Conservation (phyloP, 2,888 invertebrate genomes). For the Sphecodes monilicornis region DNA sequence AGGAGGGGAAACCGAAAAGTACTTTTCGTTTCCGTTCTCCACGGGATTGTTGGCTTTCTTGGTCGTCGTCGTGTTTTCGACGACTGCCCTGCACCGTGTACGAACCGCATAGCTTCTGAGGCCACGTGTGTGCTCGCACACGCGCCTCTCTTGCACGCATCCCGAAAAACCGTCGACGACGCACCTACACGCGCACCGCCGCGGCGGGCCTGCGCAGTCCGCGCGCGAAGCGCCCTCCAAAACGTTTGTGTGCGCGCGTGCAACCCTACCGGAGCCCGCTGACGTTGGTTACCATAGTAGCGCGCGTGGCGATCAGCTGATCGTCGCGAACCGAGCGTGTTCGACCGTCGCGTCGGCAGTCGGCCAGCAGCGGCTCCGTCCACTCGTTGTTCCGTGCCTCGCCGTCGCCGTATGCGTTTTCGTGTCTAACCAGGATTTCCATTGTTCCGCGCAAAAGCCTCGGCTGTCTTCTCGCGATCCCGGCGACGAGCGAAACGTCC, state of each 20-base stretch:
- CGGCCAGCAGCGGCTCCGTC: conserved; percentile 70
- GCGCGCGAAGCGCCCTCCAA: conserved; percentile 55
- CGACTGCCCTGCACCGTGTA: conserved; percentile 10
- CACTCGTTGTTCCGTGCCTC: conserved; percentile 54
- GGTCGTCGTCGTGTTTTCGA: conserved; percentile 22
- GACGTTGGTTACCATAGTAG: conserved; percentile 76
- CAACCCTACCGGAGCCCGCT: conserved; percentile 55
- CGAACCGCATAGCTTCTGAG: conserved; percentile 5
- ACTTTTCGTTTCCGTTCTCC: conserved; percentile 4
- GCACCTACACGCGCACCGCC: background rate
- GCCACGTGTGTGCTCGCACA: conserved; percentile 54
- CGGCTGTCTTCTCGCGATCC: conserved; percentile 16
- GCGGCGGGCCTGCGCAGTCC: conserved; percentile 18
- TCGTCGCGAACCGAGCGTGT: conserved; percentile 67
- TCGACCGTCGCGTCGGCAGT: conserved; percentile 70
- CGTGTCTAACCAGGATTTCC: conserved; percentile 1
- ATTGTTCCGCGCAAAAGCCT: conserved; percentile 1
- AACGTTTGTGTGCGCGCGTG: conserved; percentile 56
- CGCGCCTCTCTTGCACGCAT: conserved; percentile 27
- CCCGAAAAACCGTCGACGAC: conserved; percentile 29
- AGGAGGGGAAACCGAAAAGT: conserved; percentile 30
- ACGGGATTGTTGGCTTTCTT: background rate
- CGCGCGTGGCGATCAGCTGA: conserved; percentile 83
- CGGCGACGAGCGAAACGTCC: conserved; percentile 13
- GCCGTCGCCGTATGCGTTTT: conserved; percentile 45